Base-by-base conservation (phyloP, 2,888 invertebrate genomes). In the Oscheius sp. region DNA sequence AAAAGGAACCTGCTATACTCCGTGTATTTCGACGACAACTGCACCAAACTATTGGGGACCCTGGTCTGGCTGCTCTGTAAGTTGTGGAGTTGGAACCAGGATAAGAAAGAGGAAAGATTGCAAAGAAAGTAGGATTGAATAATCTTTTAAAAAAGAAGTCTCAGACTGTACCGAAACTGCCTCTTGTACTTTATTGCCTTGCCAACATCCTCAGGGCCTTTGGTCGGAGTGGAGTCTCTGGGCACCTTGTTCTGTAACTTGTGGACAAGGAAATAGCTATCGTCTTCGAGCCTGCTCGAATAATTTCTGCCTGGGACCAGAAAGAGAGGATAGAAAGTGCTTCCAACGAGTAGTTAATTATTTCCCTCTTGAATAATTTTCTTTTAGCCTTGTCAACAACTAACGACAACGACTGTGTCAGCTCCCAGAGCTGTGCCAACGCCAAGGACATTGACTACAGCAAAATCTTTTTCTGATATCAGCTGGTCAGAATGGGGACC, bases 31-130 rank as follows among this genome's bases (percentile, higher is more conserved):
- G 17, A 33, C 50, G 5, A 42, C 63, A 6, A 27, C 6, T n/a
- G 23, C 63, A 15, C 31, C 50, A 20, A 39, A 52, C 29, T 64
- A 65, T 3, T 78, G 76, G 75, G 69, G 72, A 10, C 67, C 71
- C 29, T 79, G 79, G 79, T 75, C 76, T 20, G 67, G 70, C 3
- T 79, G 79, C 61, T 73, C 76, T 63, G 75, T 76, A 0, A 75
- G 71, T 1, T 79, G 79, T 69, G 79, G 79, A 37, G 66, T 37
- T 3, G 79, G 79, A 27, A 57, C 65, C 45, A 73, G 70, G 46
- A 55, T 74, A 4, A 61, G 79, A 50, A 52, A 70, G 46, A 55
- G 64, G n/a, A 69, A 76, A n/a, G 73, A 71, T 39, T 79, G 79
- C 45, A 50, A 52, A 17, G 57, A 70, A 5, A 57, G 69, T 69